A percentile compares a stretch with the other conserved stretches of the same genome.
Evolutionary conservation across 2,797 vertebrate species (phyloP).

Genomic region (Chaetophractus vellerosus): DNA sequence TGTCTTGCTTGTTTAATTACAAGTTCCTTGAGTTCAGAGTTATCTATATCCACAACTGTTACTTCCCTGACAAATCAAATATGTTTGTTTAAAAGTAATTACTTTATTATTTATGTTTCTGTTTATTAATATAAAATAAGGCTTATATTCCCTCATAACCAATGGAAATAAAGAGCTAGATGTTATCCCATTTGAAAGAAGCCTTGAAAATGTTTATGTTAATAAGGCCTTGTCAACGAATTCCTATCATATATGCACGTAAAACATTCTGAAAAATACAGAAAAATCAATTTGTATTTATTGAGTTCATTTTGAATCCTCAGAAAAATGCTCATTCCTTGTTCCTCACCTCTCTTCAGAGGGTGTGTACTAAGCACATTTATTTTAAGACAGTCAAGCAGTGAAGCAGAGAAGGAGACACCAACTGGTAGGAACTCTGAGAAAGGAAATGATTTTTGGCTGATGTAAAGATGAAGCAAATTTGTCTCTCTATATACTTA

Average conservation of each 20-base stretch:
- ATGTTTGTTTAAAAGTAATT: background rate
- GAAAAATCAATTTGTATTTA: background rate
- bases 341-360: background rate
- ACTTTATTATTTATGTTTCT: background rate
- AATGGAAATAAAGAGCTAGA: background rate
- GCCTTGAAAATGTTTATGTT: background rate
- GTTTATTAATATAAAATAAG: slow-evolving; percentile 3
- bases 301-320: background rate
- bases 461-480: background rate
- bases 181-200: slow-evolving; percentile 13
- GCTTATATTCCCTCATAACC: background rate
- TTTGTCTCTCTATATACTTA: background rate
- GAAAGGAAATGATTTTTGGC: slow-evolving; percentile 21
- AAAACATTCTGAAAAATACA: slow-evolving; percentile 33
- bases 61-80: background rate
- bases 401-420: background rate
- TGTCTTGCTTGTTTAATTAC: background rate
- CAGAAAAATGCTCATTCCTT: background rate
- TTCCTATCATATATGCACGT: background rate
- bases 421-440: background rate
- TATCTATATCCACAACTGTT: background rate
- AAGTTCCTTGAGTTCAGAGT: background rate
- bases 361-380: background rate
- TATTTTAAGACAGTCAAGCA: background rate
- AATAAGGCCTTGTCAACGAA: background rate